Evolutionary conservation across 2,888 invertebrate genomes (phyloP), one percentile per base, ranked within the genome.

Genomic region (Nysson spinosus): DNA sequence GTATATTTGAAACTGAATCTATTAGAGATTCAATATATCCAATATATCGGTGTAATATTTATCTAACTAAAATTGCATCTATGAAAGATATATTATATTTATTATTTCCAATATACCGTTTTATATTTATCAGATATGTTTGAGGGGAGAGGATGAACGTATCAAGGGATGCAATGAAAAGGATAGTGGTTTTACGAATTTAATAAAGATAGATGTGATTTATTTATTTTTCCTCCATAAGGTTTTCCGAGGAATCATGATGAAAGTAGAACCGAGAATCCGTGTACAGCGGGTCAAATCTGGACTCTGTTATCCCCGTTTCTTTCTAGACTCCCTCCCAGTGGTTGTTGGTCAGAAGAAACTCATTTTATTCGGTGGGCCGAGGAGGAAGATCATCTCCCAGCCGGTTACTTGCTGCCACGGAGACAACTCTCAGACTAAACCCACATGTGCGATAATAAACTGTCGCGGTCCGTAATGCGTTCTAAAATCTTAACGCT

Each of bases 381-480:
- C 26, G 24, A 34, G 35, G 64, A 44, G 17, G 30, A 62, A 26
- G 26, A 19, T 34, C 43, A 63, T 50, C 28, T 11, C 26, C 30
- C 49, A 54, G 34, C 62, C 70, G 43, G 46, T 72, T 67, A 72
- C 55, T 63, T 40, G 46, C 20, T 34, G 52, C 49, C 46, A 55
- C 30, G 70, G 66, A 54, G 69, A 77, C 68, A 69, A 66, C 72
- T 66, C 60, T 69, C 68, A 57, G 64, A 61, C 70, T 75, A 73
- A 77, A 70, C 68, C 65, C 72, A 78, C 60, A 62, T 63, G 58
- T 61, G 64, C 71, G 69, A 67, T 74, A 73, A 71, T 76, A 77
- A 76, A 69, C 64, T 61, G 60, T 61, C 60, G 61, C 39, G 37
- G 9, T n/a, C 46, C 34, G 64, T 69, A 68, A 64, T 73, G 64